A percentile compares a stretch with the other conserved stretches of the same genome.
These are phyloP conservation scores for Malurus cyaneus DNA, from an alignment of 2,113 vertebrate species.

Conservation along the genomic window DNA sequence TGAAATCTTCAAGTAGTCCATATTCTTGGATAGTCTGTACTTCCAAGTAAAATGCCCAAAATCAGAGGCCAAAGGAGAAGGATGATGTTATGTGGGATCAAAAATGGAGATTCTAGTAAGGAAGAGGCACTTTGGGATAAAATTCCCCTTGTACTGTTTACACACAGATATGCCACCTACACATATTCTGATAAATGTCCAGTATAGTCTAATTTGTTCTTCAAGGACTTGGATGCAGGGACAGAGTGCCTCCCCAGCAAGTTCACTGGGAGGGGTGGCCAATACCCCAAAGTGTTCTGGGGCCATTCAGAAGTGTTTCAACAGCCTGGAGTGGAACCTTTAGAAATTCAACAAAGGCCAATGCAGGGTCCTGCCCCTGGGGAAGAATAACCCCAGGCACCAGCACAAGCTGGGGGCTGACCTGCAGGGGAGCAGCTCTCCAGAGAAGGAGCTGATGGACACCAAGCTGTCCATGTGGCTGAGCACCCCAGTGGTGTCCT, in stretches of 20 bases:
- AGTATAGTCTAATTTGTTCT: neutral
- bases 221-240: neutral
- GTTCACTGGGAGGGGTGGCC: accelerated
- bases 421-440: neutral
- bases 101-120: neutral
- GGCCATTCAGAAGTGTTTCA: neutral
- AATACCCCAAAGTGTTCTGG: neutral
- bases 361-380: neutral
- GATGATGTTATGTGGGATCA: neutral
- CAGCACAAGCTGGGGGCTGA: neutral
- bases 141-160: neutral
- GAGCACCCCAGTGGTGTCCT: neutral
- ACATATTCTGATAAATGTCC: neutral
- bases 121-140: neutral
- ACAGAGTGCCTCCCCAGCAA: neutral
- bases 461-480: neutral
- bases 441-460: neutral
- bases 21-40: neutral
- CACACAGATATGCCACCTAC: neutral
- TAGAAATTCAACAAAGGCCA: neutral
- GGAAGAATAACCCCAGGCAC: neutral
- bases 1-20: neutral
- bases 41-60: neutral
- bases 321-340: neutral
- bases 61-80: neutral